Percentiles rank a stretch among this genome's conserved stretches.
Evolutionary conservation across 92 coral and sea anemone genomes (phyloP).

Genomic region (Bergia sp.): DNA sequence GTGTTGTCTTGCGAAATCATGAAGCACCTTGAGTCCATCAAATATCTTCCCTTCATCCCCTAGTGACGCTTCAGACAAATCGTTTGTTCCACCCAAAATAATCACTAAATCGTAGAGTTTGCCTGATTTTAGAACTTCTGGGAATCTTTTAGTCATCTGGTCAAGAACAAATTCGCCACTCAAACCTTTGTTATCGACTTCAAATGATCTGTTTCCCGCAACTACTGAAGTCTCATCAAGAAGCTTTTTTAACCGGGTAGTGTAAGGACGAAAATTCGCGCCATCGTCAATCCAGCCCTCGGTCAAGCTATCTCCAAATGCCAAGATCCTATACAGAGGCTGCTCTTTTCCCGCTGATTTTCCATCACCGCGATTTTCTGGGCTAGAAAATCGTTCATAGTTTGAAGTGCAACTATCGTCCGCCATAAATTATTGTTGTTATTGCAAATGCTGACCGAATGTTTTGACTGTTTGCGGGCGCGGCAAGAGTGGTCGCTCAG

Average conservation of each 20-base stretch:
- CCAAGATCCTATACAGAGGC: slow-evolving; percentile 50
- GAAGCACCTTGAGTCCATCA: slow-evolving; percentile 57
- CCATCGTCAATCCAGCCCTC: slow-evolving; percentile 65
- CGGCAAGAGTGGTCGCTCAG: not conserved
- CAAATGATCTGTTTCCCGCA: slow-evolving; percentile 10
- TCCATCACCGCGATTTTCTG: not conserved
- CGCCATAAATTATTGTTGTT: not conserved
- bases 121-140: slow-evolving; percentile 43
- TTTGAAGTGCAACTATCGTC: not conserved
- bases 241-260: slow-evolving; percentile 53
- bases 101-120: slow-evolving; percentile 72
- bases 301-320: slow-evolving; percentile 88
- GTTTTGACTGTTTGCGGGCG: not conserved
- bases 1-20: slow-evolving; percentile 47
- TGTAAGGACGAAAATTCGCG: slow-evolving; percentile 68
- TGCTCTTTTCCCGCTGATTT: too few species aligned
- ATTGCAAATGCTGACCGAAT: not conserved
- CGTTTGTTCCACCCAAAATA: slow-evolving; percentile 86
- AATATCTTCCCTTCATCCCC: slow-evolving; percentile 68
- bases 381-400: not conserved
- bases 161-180: slow-evolving; percentile 70
- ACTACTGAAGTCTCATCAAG: slow-evolving; percentile 38
- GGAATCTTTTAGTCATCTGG: slow-evolving; percentile 67
- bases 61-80: slow-evolving; percentile 55
- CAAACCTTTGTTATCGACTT: slow-evolving; percentile 72